phyloP scores from a whole-genome alignment of 2,797 vertebrate species.

The Urophycis tenuis region DNA sequence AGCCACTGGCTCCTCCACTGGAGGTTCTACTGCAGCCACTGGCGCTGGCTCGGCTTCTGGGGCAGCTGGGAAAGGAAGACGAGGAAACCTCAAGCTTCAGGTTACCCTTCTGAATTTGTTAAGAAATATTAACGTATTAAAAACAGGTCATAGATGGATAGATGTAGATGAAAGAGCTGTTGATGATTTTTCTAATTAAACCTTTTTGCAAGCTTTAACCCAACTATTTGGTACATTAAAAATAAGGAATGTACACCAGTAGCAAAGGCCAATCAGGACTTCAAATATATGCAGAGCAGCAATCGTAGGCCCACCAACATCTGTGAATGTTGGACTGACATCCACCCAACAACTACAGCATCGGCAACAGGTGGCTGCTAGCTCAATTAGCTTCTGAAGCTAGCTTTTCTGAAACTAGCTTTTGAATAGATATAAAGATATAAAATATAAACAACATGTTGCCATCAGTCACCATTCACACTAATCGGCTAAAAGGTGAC shows the following conservation, averaged over 20 bases:
- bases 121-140: not conserved
- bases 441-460: too few relatives aligned
- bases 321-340: not conserved
- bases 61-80: not conserved
- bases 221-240: not conserved
- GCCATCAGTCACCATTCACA: not conserved
- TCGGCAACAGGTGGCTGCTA: not conserved
- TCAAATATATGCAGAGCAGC: too few relatives aligned
- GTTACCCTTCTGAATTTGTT: not conserved
- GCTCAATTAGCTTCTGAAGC: too few relatives aligned
- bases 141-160: not conserved
- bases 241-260: not conserved
- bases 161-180: not conserved
- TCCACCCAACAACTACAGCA: not conserved
- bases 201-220: not conserved
- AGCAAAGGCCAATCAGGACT: not conserved
- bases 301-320: not conserved
- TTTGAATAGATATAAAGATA: not conserved
- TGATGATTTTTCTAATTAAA: not conserved
- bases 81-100: not conserved
- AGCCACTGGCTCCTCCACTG: conserved; percentile 2
- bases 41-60: not conserved
- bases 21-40: not conserved
- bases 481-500: not conserved
- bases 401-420: conserved; percentile 3